Evolutionary conservation across 2,113 vertebrate species (phyloP).

Genomic region (Riparia riparia): DNA sequence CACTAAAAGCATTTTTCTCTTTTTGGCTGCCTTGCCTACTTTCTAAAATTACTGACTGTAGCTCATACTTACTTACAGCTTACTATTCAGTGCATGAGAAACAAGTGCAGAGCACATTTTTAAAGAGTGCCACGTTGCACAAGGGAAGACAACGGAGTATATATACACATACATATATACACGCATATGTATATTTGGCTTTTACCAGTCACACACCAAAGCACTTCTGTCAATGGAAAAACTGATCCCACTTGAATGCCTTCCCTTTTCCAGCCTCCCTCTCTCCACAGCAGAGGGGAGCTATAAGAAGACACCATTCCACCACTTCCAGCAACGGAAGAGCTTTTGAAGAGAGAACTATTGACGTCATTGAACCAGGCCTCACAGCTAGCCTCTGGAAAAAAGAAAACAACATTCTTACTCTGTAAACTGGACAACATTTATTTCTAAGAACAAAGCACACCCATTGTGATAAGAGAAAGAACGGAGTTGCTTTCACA

Average conservation of each 20-base stretch:
- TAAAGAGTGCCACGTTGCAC: not conserved
- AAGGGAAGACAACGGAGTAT: not conserved
- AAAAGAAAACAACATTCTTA: conserved; percentile 14
- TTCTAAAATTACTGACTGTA: not conserved
- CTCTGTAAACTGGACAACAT: conserved; percentile 45
- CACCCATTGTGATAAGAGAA: conserved; percentile 7
- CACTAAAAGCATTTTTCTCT: not conserved
- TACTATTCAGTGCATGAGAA: not conserved
- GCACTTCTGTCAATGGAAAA: not conserved
- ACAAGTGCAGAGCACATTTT: not conserved
- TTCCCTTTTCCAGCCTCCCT: not conserved
- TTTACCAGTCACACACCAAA: not conserved
- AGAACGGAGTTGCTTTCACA: not conserved
- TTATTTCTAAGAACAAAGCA: conserved; percentile 56
- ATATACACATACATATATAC: too few relatives aligned
- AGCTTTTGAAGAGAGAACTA: conserved; percentile 19
- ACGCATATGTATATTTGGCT: not conserved
- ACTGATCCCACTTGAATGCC: not conserved
- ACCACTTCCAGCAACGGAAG: not conserved
- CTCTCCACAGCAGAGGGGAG: not conserved
- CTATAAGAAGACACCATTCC: not conserved
- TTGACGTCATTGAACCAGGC: not conserved
- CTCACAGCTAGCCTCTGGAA: conserved; percentile 20
- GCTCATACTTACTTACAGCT: not conserved
- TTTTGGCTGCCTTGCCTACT: not conserved